Evolutionary conservation across 2,888 invertebrate genomes (phyloP), one percentile per base, ranked within the genome.

Genomic region (Pandemis heparana): DNA sequence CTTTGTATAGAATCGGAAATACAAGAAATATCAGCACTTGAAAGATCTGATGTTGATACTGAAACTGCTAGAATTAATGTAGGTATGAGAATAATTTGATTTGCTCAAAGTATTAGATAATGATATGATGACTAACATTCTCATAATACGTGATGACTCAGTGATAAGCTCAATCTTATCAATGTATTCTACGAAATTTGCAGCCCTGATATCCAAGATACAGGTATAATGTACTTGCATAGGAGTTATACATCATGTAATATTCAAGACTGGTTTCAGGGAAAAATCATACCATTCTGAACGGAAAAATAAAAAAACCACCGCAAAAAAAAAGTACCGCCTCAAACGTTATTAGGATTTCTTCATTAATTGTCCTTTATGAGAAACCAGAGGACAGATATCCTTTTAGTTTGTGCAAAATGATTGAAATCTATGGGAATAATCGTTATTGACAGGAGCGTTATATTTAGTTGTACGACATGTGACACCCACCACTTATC

Each of bases 111-210:
- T 61, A 71, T 62, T 66, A 64, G 73, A 73, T 73, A 59, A 0
- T 8, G 9, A 59, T 66, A 39, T 46, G 32, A 43, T 73, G 68
- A 73, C 63, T 69, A 73, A 69, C 38, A 59, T 64, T 16, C 23
- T 32, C 6, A 65, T 60, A 68, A 68, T 68, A 68, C 9, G 23
- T n/a, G n/a, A 59, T 60, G 63, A 63, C 18, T 68, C 16, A 67
- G 43, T 43, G 59, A 65, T 71, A 71, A 32, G 38, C 38, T 18
- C n/a, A 65, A 71, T 71, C 65, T 71, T 71, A 70, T 70, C 70
- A 60, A 16, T 56, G 39, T 18, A 23, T 53, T 48, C 62, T 46
- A 63, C n/a, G 10, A n/a, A 68, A 59, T 51, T 73, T 14, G 46
- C 62, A 56, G 46, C 46, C 59, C 8, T 63, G 48, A 64, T 68